Conservation (phyloP, 2,797 vertebrate species). For the Rhincodon typus region DNA sequence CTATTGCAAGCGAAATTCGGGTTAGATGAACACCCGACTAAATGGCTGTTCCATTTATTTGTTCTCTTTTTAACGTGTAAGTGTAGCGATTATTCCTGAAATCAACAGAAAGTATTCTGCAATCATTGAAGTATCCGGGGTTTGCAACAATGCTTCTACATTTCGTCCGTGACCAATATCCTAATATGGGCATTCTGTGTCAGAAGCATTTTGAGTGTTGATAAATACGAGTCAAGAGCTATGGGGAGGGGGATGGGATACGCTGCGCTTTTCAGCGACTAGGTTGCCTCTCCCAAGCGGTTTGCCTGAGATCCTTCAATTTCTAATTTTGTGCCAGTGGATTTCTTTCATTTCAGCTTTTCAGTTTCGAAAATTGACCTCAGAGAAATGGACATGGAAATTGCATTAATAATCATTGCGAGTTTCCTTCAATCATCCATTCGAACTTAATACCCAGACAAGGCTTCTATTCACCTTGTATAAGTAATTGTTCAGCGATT, state of each 20-base stretch:
- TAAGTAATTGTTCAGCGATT: background rate
- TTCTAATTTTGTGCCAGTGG: background rate
- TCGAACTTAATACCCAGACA: background rate
- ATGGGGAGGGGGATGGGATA: background rate
- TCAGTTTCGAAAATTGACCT: background rate
- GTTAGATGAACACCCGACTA: background rate
- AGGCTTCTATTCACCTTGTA: background rate
- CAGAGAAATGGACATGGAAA: background rate
- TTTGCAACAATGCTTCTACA: background rate
- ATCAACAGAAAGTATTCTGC: background rate
- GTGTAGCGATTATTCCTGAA: background rate
- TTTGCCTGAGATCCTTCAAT: background rate
- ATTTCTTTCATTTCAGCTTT: background rate
- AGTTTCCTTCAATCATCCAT: background rate
- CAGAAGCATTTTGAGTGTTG: slow-evolving; percentile 3
- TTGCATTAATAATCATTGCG: background rate
- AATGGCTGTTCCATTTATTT: background rate
- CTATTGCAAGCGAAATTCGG: background rate
- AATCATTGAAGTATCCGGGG: background rate
- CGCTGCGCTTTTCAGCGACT: background rate
- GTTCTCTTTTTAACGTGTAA: background rate
- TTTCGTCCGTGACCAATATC: slow-evolving; percentile 11
- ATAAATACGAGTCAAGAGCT: background rate
- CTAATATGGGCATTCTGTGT: slow-evolving; percentile 26
- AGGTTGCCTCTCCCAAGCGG: background rate